A percentile compares a stretch with the other conserved stretches of the same genome.
Conservation (phyloP, 2,113 vertebrate species). For the Lagenorhynchus albirostris region DNA sequence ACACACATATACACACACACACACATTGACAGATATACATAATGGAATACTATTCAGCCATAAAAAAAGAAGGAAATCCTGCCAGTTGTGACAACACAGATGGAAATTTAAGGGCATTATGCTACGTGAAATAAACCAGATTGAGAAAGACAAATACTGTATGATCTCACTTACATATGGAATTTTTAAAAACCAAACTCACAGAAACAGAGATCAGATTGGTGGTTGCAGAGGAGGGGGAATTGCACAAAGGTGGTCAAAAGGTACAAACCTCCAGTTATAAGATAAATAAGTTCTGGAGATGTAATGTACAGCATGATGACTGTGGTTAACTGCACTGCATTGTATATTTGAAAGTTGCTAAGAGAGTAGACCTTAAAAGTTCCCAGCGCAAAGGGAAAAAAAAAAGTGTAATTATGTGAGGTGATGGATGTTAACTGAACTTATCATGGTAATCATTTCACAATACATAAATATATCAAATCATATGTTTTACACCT, state of each 20-base stretch:
- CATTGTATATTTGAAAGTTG: neutral
- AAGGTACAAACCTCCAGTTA: neutral
- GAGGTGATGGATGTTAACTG: neutral
- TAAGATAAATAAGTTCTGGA: neutral
- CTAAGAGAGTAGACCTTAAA: neutral
- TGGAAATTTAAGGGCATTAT: neutral
- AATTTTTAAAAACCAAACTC: neutral
- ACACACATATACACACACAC: neutral
- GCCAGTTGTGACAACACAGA: neutral
- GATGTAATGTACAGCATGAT: neutral
- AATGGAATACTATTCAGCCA: neutral
- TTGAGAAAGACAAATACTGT: neutral
- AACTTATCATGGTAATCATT: neutral
- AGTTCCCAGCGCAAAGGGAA: neutral
- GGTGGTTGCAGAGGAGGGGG: neutral
- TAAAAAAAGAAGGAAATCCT: neutral
- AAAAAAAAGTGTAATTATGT: neutral
- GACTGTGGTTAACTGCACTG: neutral
- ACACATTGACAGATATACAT: neutral
- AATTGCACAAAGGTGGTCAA: neutral
- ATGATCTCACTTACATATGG: neutral
- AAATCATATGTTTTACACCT: neutral
- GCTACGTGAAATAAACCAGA: neutral
- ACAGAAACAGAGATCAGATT: neutral
- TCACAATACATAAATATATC: neutral